A percentile compares a stretch with the other conserved stretches of the same genome.
These are phyloP conservation scores for Poicephalus gulielmi DNA, from an alignment of 2,113 vertebrate genomes.

Conservation along the genomic window DNA sequence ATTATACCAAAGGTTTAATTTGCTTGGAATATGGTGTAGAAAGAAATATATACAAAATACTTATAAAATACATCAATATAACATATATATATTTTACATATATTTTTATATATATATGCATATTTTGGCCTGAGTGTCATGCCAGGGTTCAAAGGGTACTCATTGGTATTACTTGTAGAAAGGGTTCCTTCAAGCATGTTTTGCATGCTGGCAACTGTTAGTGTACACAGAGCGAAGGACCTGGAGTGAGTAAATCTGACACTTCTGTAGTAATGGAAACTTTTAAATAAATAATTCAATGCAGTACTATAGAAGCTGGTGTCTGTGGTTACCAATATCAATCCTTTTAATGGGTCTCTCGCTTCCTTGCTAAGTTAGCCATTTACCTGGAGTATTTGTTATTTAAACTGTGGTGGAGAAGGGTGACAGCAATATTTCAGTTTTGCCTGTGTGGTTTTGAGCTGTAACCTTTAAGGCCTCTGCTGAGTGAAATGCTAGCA, in stretches of 20 bases:
- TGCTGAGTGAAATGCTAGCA: neutral
- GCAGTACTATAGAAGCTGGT: neutral
- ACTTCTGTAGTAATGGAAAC: neutral
- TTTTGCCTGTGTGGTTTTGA: neutral
- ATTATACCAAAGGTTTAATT: neutral
- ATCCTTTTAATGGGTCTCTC: neutral
- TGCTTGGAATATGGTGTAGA: neutral
- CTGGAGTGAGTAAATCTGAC: neutral
- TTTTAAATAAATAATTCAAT: neutral
- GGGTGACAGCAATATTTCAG: neutral
- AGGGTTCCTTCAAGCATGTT: neutral
- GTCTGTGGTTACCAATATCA: neutral
- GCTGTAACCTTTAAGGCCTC: neutral
- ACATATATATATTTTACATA: neutral
- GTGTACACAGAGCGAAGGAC: neutral
- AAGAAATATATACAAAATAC: neutral
- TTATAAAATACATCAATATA: neutral
- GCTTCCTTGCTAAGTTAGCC: neutral
- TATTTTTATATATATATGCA: neutral
- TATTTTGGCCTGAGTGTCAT: rapidly evolving
- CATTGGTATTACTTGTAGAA: neutral
- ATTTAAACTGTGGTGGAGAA: neutral
- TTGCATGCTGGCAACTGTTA: neutral
- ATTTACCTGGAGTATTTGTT: neutral
- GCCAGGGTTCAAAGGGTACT: neutral